Evolutionary conservation across 2,797 vertebrate species (phyloP).

Genomic region (Coendou prehensilis): DNA sequence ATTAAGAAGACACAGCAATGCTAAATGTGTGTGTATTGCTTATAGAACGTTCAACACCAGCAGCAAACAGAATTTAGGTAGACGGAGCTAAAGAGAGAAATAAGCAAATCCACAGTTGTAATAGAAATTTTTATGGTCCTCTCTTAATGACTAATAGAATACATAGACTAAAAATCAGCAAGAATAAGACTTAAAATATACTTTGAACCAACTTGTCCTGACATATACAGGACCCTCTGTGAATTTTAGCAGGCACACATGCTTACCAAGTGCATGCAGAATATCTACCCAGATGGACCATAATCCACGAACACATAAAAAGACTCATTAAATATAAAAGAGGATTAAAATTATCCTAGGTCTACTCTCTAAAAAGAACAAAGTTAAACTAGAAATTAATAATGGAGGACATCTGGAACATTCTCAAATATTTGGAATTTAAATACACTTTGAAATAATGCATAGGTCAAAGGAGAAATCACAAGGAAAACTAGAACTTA

Average conservation of each 20-base stretch:
- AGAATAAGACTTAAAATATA: neutral
- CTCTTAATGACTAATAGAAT: neutral
- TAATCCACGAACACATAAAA: neutral
- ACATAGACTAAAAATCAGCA: neutral
- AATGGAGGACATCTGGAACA: neutral
- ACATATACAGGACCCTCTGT: neutral
- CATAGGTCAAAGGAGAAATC: neutral
- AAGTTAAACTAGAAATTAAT: constrained; percentile 49
- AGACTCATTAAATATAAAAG: neutral
- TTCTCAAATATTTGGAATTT: neutral
- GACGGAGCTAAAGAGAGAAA: neutral
- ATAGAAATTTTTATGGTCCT: neutral
- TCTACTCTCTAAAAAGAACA: neutral
- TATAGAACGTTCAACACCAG: neutral
- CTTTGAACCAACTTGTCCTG: neutral
- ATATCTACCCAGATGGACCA: neutral
- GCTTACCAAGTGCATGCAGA: neutral
- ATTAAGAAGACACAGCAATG: neutral
- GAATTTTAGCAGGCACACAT: neutral
- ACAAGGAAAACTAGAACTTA: constrained; percentile 1
- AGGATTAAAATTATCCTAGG: constrained; percentile 7
- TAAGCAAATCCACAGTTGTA: neutral
- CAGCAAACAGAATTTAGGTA: neutral
- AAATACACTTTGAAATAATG: constrained; percentile 28
- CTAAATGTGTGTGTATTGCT: neutral